Conservation (phyloP, 2,797 vertebrate species). For the Pithecia hirsuta region DNA sequence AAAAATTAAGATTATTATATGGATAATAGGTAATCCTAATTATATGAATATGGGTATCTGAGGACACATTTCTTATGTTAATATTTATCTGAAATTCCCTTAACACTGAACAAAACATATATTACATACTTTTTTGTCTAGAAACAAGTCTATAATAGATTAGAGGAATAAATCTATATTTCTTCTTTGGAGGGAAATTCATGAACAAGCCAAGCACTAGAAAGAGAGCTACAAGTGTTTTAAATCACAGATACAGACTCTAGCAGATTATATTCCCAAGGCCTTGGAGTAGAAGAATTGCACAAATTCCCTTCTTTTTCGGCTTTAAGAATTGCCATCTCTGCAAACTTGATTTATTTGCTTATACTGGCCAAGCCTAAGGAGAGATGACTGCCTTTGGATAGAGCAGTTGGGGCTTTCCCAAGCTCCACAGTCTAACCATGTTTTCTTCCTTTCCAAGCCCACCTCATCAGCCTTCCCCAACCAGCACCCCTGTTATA, state of each 20-base stretch:
- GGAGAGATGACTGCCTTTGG: background rate
- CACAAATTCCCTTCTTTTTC: background rate
- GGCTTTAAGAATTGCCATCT: background rate
- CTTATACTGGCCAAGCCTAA: background rate
- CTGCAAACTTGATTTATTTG: background rate
- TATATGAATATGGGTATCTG: slow-evolving; percentile 17
- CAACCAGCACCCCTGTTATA: background rate
- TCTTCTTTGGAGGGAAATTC: slow-evolving; percentile 32
- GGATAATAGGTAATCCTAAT: background rate
- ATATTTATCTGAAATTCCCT: slow-evolving; percentile 44
- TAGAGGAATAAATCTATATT: slow-evolving; percentile 46
- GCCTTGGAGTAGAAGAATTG: background rate
- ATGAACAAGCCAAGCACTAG: slow-evolving; percentile 34
- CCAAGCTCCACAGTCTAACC: background rate
- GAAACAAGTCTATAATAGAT: slow-evolving; percentile 7
- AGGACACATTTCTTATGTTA: background rate
- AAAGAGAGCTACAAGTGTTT: slow-evolving; percentile 7
- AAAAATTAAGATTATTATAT: background rate
- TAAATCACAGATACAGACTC: slow-evolving; percentile 5
- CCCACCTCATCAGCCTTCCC: background rate
- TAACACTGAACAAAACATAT: slow-evolving; percentile 21
- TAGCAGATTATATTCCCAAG: background rate
- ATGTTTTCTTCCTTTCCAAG: background rate
- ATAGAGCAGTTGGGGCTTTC: background rate
- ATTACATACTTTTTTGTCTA: slow-evolving; percentile 8